Evolutionary conservation across 2,888 invertebrate species (phyloP).

Genomic region (Andricus quercusramuli): DNA sequence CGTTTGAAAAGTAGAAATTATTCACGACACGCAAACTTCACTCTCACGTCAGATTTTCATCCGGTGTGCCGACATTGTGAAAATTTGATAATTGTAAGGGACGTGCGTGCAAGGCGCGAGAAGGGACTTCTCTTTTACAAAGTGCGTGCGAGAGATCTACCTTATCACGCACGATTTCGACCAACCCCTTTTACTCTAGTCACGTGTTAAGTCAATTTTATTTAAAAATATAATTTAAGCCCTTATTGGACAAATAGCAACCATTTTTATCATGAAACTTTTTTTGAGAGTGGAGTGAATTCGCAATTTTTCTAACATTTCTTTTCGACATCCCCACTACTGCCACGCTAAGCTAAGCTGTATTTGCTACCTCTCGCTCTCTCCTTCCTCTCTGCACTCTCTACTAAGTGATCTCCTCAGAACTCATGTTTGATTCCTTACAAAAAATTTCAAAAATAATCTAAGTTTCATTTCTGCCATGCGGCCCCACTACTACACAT

Average conservation of each 20-base stretch:
- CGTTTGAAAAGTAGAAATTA: constrained; percentile 47
- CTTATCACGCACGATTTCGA: background rate
- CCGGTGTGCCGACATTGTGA: constrained; percentile 39
- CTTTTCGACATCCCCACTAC: no score
- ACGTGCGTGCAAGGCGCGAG: constrained; percentile 50
- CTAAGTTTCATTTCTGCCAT: no score
- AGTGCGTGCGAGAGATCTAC: constrained; percentile 52
- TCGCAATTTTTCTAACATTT: no score
- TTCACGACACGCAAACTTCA: constrained; percentile 62
- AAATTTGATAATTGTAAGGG: constrained; percentile 68
- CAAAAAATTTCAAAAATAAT: no score
- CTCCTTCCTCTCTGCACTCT: no score
- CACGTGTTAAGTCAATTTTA: background rate
- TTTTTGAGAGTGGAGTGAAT: no score
- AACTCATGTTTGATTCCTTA: no score
- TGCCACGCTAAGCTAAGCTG: no score
- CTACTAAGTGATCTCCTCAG: no score
- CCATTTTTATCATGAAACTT: no score
- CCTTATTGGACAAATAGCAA: background rate
- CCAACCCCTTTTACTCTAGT: background rate
- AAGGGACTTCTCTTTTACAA: constrained; percentile 42
- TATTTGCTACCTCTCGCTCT: no score
- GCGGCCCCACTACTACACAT: no score
- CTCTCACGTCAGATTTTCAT: constrained; percentile 58
- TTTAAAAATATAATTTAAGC: background rate